Evolutionary conservation across 2,888 invertebrate genomes (phyloP).

Genomic region (Xanthia togata): DNA sequence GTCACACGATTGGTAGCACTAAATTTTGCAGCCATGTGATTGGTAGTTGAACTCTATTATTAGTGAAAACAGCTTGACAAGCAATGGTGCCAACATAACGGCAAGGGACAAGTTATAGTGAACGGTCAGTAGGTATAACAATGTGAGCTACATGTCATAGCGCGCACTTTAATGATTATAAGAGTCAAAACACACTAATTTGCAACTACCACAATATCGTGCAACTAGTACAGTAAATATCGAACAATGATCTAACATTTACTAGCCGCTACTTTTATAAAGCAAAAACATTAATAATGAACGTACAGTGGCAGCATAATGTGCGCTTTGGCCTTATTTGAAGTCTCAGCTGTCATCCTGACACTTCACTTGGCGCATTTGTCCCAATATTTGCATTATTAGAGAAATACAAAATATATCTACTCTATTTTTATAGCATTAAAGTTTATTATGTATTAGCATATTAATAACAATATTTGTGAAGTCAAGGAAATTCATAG

Average conservation of each 20-base stretch:
- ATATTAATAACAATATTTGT: background rate
- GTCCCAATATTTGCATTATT: background rate
- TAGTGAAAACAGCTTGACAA: no score
- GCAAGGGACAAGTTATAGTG: no score
- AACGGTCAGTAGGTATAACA: background rate
- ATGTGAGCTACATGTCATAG: background rate
- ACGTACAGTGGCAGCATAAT: constrained; percentile 17
- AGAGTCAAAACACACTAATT: constrained; percentile 54
- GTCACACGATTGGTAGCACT: no score
- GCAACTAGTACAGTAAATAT: constrained; percentile 26
- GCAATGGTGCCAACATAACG: no score
- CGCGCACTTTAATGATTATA: background rate
- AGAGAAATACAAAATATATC: constrained; percentile 4
- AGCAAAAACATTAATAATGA: constrained; percentile 9
- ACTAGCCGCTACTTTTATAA: constrained; percentile 35
- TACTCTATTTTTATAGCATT: background rate
- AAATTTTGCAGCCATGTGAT: no score
- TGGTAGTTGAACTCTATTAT: no score
- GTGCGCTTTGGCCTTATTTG: constrained; percentile 47
- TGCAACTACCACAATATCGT: constrained; percentile 47
- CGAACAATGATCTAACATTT: constrained; percentile 30
- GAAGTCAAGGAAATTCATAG: background rate
- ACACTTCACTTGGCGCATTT: constrained; percentile 1
- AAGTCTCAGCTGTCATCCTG: constrained; percentile 27
- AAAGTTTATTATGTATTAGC: background rate